phyloP scores from a whole-genome alignment of 2,888 invertebrate species.

The Deladenus siricidicola region DNA sequence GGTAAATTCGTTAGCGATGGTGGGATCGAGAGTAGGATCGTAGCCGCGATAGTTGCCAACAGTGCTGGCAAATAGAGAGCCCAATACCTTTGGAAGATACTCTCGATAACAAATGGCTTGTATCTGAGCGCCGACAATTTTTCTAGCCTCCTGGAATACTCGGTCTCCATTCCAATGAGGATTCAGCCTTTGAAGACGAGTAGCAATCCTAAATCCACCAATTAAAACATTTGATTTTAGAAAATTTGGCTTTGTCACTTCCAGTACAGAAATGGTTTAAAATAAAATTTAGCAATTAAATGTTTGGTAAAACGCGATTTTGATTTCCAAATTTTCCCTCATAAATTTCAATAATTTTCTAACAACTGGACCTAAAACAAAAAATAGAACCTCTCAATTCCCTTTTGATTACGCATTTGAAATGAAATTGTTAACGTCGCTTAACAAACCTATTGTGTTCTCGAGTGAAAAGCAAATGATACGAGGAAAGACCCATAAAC shows the following conservation, averaged over 20 bases:
- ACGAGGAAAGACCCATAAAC: slow-evolving; percentile 58
- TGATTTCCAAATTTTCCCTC: too few relatives aligned
- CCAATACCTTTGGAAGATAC: slow-evolving; percentile 83
- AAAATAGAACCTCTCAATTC: too few relatives aligned
- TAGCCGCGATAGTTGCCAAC: slow-evolving; percentile 77
- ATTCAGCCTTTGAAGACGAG: slow-evolving; percentile 69
- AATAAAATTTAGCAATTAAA: too few relatives aligned
- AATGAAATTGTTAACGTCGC: too few relatives aligned
- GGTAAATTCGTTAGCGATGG: slow-evolving; percentile 88
- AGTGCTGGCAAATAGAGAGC: slow-evolving; percentile 64
- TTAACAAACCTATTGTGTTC: slow-evolving; percentile 69
- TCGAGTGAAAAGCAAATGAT: slow-evolving; percentile 67
- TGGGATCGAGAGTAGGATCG: slow-evolving; percentile 71
- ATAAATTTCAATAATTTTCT: too few relatives aligned
- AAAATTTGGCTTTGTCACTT: too few relatives aligned
- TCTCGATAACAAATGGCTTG: slow-evolving; percentile 59
- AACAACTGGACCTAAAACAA: too few relatives aligned
- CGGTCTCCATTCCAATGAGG: slow-evolving; percentile 88
- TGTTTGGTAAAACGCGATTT: too few relatives aligned
- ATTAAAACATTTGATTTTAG: too few relatives aligned
- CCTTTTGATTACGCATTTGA: too few relatives aligned
- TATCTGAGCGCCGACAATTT: slow-evolving; percentile 75
- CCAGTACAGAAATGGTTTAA: too few relatives aligned
- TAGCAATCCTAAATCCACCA: slow-evolving; percentile 70
- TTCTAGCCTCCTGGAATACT: slow-evolving; percentile 69